Evolutionary conservation across 2,113 vertebrate genomes (phyloP).

Genomic region (Chionis minor): DNA sequence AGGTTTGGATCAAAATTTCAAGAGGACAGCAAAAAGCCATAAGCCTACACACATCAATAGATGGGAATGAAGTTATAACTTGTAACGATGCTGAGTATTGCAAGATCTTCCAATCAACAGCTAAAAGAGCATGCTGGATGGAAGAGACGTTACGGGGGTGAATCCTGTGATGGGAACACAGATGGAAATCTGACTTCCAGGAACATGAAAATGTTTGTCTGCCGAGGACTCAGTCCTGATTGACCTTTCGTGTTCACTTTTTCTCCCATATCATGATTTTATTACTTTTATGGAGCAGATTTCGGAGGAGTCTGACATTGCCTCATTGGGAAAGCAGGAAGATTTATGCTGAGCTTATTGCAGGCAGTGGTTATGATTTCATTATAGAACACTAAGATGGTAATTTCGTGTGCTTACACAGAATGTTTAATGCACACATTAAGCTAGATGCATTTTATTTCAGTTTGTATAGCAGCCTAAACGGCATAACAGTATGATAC

Average conservation of each 20-base stretch:
- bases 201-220: not conserved
- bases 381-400: constrained; percentile 23
- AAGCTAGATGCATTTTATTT: constrained; percentile 17
- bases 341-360: constrained; percentile 36
- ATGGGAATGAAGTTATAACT: constrained; percentile 14
- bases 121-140: not conserved
- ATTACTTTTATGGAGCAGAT: not conserved
- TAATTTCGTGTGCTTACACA: constrained; percentile 22
- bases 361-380: constrained; percentile 1
- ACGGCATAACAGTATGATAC: not conserved
- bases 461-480: constrained; percentile 31
- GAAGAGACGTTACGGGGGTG: not conserved
- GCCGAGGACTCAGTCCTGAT: not conserved
- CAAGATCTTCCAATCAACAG: not conserved
- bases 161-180: not conserved
- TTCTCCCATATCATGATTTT: not conserved
- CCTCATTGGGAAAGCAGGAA: not conserved
- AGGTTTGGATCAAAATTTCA: not conserved
- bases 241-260: not conserved
- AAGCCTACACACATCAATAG: constrained; percentile 6
- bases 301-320: not conserved
- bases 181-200: not conserved
- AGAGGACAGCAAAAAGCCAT: not conserved
- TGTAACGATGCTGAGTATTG: not conserved
- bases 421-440: constrained; percentile 33